Base-by-base conservation (phyloP, 2,888 invertebrate genomes). In the Dysmachus trigonus region DNA sequence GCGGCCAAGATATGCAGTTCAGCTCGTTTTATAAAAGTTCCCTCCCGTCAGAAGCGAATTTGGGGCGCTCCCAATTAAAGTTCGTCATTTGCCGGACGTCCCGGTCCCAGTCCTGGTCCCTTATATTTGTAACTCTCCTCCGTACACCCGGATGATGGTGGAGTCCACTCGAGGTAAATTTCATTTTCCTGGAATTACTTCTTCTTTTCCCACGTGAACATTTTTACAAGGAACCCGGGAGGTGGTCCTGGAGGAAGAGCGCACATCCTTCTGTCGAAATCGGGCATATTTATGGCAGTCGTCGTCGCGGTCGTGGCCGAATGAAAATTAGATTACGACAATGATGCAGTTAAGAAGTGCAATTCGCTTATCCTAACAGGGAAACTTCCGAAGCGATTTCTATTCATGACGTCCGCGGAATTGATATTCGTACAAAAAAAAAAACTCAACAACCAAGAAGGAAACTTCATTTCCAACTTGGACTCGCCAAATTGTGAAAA, bases 1-100 rank as follows among this genome's bases (percentile, higher is more conserved):
- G 83, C 31, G 72, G 81, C 18, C 51, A 31, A 73, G 73, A 62
- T 77, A 47, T 81, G 81, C 8, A 81, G 81, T 35, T 47, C 81
- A 81, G 81, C 81, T 81, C 81, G 53, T 81, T 83, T 72, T 83
- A n/a, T n/a, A 71, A 71, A 71, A 83, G 71, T 83, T 83, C 47
- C 33, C 7, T 18, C 77, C 38, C 27, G 38, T 72, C 83, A 72
- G 41, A 71, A 22, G 41, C 38, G 72, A 72, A 72, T 83, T n/a
- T 38, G 38, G 72, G 72, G 41, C 38, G 41, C 35, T 35, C 83
- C 72, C 83, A 83, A 83, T 83, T 83, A 83, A 83, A 83, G 72
- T 83, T 83, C 35, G 38, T 38, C 83, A 83, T 83, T 72, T 83
- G 79, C 53, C 53, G 33, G 62, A 62, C 35, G 10, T 38, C 22